Evolutionary conservation across 2,888 invertebrate genomes (phyloP).

Genomic region (Agonum fuliginosum): DNA sequence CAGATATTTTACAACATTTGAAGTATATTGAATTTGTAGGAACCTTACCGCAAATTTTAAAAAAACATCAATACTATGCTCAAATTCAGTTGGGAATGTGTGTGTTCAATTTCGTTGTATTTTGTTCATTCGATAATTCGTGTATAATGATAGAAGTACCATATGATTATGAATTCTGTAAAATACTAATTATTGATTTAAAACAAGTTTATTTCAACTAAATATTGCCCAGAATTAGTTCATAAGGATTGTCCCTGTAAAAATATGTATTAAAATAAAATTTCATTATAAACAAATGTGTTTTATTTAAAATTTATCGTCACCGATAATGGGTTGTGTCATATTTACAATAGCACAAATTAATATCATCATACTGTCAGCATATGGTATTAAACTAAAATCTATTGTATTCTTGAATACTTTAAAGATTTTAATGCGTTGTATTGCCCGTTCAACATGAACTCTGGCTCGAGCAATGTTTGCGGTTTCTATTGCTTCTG

Average conservation of each 20-base stretch:
- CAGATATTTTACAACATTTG: not conserved
- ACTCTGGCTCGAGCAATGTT: slow-evolving; percentile 64
- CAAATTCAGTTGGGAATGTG: slow-evolving; percentile 5
- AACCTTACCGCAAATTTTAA: not conserved
- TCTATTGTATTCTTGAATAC: not conserved
- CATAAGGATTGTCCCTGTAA: not conserved
- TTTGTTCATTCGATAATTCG: not conserved
- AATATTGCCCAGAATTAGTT: slow-evolving; percentile 10
- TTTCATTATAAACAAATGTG: not conserved
- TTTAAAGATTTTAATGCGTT: slow-evolving; percentile 62
- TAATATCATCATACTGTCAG: slow-evolving; percentile 11
- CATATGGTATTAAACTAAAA: slow-evolving; percentile 11
- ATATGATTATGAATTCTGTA: slow-evolving; percentile 15
- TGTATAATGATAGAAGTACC: slow-evolving; percentile 17
- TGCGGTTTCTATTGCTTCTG: too few relatives aligned
- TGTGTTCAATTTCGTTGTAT: slow-evolving; percentile 2
- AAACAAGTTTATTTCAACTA: slow-evolving; percentile 5
- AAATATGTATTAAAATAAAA: slow-evolving; percentile 1
- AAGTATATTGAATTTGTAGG: not conserved
- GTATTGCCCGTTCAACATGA: slow-evolving; percentile 64
- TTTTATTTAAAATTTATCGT: slow-evolving; percentile 20
- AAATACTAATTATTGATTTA: not conserved
- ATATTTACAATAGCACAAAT: slow-evolving; percentile 12
- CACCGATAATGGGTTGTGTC: not conserved
- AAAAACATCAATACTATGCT: not conserved